phyloP scores from a whole-genome alignment of 2,113 vertebrate species.

The Glareola pratincola region DNA sequence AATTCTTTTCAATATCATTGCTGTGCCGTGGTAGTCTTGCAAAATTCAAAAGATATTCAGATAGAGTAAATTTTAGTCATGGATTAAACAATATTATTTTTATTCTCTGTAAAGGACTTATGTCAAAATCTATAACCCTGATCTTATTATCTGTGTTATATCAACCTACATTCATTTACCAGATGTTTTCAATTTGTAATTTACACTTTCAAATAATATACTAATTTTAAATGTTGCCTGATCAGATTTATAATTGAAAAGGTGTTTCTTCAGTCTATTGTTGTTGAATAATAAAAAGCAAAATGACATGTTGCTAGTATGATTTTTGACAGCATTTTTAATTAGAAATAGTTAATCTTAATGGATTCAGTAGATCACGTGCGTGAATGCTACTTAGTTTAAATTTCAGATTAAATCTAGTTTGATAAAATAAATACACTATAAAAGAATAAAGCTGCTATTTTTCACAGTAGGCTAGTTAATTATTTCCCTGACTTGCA shows the following conservation, averaged over 20 bases:
- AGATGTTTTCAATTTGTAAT: slow-evolving; percentile 31
- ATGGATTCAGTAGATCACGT: not conserved
- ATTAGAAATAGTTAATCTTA: not conserved
- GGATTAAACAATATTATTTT: slow-evolving; percentile 37
- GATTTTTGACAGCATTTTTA: not conserved
- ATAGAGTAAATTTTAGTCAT: not conserved
- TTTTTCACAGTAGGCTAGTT: not conserved
- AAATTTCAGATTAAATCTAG: not conserved
- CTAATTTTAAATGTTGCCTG: not conserved
- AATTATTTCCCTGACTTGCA: not conserved
- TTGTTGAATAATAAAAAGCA: not conserved
- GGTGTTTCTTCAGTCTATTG: not conserved
- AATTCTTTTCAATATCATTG: not conserved
- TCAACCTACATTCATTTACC: slow-evolving; percentile 7
- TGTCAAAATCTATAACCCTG: slow-evolving; percentile 34
- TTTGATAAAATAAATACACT: not conserved
- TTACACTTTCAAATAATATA: slow-evolving; percentile 45
- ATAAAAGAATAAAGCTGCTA: not conserved
- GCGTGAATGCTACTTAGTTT: not conserved
- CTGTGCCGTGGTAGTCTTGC: not conserved
- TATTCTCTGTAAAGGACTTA: not conserved
- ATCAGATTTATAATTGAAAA: slow-evolving; percentile 29
- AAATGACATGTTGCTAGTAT: not conserved
- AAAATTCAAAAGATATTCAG: slow-evolving; percentile 40
- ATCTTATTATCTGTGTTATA: slow-evolving; percentile 11